Conservation (phyloP, 2,113 vertebrate genomes). For the cat (Felis catus) region DNA sequence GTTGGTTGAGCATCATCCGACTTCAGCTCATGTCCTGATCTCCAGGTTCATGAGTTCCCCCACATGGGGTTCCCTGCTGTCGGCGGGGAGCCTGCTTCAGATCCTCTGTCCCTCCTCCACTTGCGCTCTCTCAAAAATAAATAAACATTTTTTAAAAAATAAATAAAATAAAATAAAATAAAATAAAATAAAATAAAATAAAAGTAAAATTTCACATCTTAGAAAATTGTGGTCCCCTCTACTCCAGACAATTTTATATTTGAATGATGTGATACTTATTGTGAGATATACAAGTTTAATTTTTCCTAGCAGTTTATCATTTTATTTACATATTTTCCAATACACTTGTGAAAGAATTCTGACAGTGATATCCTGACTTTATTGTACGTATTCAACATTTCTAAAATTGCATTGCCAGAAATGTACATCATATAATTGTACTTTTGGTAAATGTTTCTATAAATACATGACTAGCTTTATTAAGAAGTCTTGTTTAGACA, state of each 20-base stretch:
- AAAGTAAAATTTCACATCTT: not conserved
- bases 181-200: no score
- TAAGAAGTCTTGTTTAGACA: not conserved
- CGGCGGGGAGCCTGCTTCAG: no score
- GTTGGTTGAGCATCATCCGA: no score
- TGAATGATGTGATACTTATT: not conserved
- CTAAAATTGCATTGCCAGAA: constrained; percentile 16
- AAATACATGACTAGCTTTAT: not conserved
- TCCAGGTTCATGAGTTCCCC: no score
- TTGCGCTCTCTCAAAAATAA: no score
- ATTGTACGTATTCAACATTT: not conserved
- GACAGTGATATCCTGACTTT: not conserved
- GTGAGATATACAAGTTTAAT: not conserved
- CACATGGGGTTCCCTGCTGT: no score
- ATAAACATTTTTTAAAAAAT: no score
- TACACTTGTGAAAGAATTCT: not conserved
- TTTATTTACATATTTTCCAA: not conserved
- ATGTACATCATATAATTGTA: not conserved
- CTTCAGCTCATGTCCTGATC: no score
- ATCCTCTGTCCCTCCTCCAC: no score
- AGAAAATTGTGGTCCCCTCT: not conserved
- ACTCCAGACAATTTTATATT: constrained; percentile 6
- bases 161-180: no score
- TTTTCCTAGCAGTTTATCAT: not conserved
- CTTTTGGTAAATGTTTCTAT: not conserved